Percentiles rank a stretch among this genome's conserved stretches.
These are phyloP conservation scores for Rhabdomys pumilio DNA, from an alignment of 2,797 vertebrate genomes.

Conservation along the genomic window DNA sequence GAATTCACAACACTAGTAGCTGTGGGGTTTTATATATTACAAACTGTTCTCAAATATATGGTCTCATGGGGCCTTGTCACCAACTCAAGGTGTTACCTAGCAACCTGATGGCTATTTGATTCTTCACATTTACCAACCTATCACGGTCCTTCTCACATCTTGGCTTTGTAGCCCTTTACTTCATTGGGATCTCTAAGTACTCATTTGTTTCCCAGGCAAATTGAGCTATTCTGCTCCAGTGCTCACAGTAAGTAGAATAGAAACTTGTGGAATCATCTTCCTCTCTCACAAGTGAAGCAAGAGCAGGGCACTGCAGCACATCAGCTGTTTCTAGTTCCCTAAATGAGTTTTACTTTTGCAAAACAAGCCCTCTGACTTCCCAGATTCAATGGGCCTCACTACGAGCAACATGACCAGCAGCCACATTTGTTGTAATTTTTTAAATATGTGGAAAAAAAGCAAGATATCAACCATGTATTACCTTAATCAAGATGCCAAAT, in stretches of 20 bases:
- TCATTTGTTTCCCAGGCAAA: constrained; percentile 61
- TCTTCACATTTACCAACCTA: background rate
- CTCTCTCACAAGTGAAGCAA: constrained; percentile 83
- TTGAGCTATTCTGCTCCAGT: constrained; percentile 70
- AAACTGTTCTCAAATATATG: constrained; percentile 42
- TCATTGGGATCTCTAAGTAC: background rate
- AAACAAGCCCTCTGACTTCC: constrained; percentile 79
- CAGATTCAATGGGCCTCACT: constrained; percentile 86
- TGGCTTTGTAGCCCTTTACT: background rate
- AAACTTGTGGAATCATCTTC: constrained; percentile 88
- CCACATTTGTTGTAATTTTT: constrained; percentile 86
- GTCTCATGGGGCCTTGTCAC: background rate
- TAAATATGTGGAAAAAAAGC: constrained; percentile 90
- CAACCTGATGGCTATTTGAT: background rate
- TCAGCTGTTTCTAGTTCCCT: constrained; percentile 89
- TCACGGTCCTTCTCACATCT: background rate
- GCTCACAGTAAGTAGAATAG: constrained; percentile 81
- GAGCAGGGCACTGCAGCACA: constrained; percentile 63
- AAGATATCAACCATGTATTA: constrained; percentile 91
- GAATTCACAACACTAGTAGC: background rate
- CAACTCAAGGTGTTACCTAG: background rate
- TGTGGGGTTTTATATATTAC: background rate
- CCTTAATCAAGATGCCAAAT: constrained; percentile 90
- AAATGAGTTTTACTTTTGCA: constrained; percentile 90
- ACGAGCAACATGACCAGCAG: constrained; percentile 85